A percentile compares a stretch with the other conserved stretches of the same genome.
Conservation (phyloP, 2,113 vertebrate genomes). For the Calidris pygmaea region DNA sequence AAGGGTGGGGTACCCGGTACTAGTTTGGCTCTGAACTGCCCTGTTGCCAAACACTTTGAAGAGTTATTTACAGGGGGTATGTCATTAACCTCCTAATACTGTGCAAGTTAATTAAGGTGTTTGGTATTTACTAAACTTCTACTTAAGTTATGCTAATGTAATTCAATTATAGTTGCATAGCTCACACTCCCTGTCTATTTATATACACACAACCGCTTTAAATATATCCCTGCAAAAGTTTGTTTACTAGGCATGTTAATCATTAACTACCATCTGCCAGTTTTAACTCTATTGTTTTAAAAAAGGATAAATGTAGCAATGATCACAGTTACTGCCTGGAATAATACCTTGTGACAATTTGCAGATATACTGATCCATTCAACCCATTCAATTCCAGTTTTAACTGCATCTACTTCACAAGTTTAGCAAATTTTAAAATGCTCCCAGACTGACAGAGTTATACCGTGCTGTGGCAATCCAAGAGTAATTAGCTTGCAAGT, state of each 20-base stretch:
- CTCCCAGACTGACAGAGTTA: background rate
- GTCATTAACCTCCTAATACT: conserved; percentile 23
- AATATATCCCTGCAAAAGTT: background rate
- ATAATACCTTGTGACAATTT: background rate
- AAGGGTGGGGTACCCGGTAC: background rate
- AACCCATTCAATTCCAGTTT: background rate
- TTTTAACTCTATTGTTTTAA: conserved; percentile 15
- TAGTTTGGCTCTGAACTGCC: background rate
- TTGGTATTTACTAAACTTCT: conserved; percentile 38
- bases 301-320: background rate
- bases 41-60: background rate
- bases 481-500: conserved; percentile 19
- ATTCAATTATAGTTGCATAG: conserved; percentile 41
- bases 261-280: conserved; percentile 31
- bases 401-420: background rate
- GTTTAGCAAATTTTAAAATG: background rate
- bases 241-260: conserved; percentile 44
- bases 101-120: conserved; percentile 34
- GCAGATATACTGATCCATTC: background rate
- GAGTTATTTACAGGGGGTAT: background rate
- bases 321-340: background rate
- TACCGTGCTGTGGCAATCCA: background rate
- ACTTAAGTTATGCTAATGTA: conserved; percentile 54
- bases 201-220: conserved; percentile 29
- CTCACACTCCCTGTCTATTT: conserved; percentile 38